These are phyloP conservation scores for Ichneumon xanthorius DNA, from an alignment of 2,888 invertebrate species.

Conservation along the genomic window DNA sequence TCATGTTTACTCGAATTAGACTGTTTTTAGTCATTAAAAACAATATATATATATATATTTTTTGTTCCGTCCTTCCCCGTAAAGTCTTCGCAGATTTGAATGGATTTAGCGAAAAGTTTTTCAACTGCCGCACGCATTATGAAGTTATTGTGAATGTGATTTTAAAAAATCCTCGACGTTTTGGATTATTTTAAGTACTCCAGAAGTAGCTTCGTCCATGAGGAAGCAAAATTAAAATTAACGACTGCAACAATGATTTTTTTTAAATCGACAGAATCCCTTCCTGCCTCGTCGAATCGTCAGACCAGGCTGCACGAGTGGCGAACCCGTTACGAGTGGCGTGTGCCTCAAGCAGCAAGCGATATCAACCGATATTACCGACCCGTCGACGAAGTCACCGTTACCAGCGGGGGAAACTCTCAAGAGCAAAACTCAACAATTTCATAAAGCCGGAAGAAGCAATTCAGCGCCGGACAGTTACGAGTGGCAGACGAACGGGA, in stretches of 20 bases:
- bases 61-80: background rate
- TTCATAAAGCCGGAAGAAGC: constrained; percentile 89
- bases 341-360: constrained; percentile 31
- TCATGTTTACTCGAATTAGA: too few species aligned
- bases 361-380: constrained; percentile 15
- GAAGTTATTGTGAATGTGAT: background rate
- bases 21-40: too few species aligned
- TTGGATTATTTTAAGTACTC: background rate
- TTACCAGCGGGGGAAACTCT: constrained; percentile 69
- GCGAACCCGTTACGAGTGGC: constrained; percentile 65
- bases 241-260: background rate
- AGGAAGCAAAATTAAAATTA: background rate
- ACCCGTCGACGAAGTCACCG: constrained; percentile 27
- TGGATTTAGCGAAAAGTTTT: constrained; percentile 11
- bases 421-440: constrained; percentile 85
- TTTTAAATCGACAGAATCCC: constrained; percentile 86
- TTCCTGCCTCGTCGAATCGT: constrained; percentile 83
- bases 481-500: constrained; percentile 83
- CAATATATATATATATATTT: background rate
- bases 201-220: too few species aligned
- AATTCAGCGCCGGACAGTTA: constrained; percentile 92
- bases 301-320: constrained; percentile 77
- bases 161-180: background rate
- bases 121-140: too few species aligned
- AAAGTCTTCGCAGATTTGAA: constrained; percentile 33